These are phyloP conservation scores for Garra rufa DNA, from an alignment of 2,113 vertebrate genomes.

Conservation along the genomic window DNA sequence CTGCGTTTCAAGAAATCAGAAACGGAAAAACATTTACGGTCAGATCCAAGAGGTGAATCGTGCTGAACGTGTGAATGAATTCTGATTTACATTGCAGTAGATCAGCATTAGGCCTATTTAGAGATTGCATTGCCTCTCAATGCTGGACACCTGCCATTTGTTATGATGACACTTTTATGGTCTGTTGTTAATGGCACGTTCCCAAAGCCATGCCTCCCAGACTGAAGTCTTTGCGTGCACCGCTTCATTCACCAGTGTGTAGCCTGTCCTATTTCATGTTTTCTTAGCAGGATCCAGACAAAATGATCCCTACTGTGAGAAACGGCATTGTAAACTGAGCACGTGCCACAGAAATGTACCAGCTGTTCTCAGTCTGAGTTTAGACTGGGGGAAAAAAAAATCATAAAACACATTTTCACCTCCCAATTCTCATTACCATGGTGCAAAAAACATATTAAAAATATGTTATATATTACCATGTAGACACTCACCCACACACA, in stretches of 20 bases:
- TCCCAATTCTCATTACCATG: background rate
- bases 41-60: background rate
- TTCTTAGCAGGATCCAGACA: background rate
- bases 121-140: background rate
- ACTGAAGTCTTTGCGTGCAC: background rate
- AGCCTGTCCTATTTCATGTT: background rate
- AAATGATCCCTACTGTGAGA: background rate
- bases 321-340: background rate
- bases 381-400: background rate
- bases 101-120: background rate
- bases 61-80: background rate
- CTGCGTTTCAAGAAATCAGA: background rate
- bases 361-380: conserved; percentile 1
- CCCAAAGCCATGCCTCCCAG: background rate
- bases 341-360: background rate
- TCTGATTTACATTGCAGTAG: background rate
- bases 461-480: too few relatives aligned
- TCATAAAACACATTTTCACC: background rate
- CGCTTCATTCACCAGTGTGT: background rate
- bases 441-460: too few relatives aligned
- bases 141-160: background rate
- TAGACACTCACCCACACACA: too few relatives aligned
- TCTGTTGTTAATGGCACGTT: conserved; percentile 3
- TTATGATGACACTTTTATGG: conserved; percentile 3
- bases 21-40: background rate